Evolutionary conservation across 2,113 vertebrate genomes (phyloP).

Genomic region (Halcyon malimbica): DNA sequence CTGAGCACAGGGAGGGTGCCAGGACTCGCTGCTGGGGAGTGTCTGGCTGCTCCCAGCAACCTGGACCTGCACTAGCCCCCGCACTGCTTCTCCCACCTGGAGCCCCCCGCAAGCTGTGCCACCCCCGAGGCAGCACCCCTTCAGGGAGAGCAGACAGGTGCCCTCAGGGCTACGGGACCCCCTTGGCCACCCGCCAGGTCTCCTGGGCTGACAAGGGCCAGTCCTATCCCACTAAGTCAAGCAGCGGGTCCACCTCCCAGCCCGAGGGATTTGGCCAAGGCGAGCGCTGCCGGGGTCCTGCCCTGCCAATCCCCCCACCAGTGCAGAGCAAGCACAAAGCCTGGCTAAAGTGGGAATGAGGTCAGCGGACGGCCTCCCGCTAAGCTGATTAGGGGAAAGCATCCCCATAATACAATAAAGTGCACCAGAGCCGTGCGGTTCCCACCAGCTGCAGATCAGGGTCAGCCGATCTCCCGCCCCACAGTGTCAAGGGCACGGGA

Average conservation of each 20-base stretch:
- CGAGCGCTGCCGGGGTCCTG: accelerated
- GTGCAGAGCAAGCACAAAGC: not conserved
- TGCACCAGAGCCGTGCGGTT: not conserved
- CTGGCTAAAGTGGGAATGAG: constrained; percentile 41
- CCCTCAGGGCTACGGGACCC: not conserved
- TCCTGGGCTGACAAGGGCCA: not conserved
- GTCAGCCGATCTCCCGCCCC: not conserved
- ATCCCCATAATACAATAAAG: constrained; percentile 40
- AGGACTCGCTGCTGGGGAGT: not conserved
- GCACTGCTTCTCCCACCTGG: not conserved
- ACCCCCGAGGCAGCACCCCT: not conserved
- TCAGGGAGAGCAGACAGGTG: not conserved
- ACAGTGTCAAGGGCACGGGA: accelerated
- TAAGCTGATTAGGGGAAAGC: constrained; percentile 61
- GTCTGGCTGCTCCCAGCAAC: not conserved
- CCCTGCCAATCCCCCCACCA: not conserved
- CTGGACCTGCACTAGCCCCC: accelerated
- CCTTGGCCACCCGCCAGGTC: not conserved
- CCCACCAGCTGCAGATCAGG: not conserved
- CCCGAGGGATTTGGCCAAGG: not conserved
- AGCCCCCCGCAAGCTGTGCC: not conserved
- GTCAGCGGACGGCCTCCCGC: constrained; percentile 6
- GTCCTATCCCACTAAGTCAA: not conserved
- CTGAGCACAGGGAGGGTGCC: accelerated
- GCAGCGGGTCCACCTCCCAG: not conserved